Percentiles rank a stretch among this genome's conserved stretches.
phyloP scores from a whole-genome alignment of 2,888 invertebrate genomes.

The Sphaerophoria rueppellii region DNA sequence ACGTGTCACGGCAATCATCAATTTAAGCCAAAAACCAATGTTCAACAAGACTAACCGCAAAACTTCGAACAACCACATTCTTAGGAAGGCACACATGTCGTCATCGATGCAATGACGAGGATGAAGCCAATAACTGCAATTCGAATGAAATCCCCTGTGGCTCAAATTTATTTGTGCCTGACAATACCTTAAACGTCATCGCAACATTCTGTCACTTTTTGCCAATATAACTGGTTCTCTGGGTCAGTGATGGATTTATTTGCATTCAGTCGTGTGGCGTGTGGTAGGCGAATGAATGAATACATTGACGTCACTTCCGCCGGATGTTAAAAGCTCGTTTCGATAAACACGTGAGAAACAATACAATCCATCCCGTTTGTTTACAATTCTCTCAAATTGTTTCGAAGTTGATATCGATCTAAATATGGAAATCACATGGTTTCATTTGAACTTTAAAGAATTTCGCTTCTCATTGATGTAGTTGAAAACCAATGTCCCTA shows the following conservation, averaged over 20 bases:
- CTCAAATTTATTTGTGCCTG: neutral
- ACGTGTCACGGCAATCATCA: neutral
- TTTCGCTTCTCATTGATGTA: neutral
- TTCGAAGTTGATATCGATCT: neutral
- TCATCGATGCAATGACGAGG: constrained; percentile 48
- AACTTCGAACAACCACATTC: constrained; percentile 43
- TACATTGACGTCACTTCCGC: constrained; percentile 59
- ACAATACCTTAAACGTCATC: neutral
- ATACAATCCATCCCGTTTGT: neutral
- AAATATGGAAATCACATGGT: constrained; percentile 27
- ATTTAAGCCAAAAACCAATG: neutral
- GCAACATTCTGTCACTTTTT: constrained; percentile 3
- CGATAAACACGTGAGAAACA: constrained; percentile 25
- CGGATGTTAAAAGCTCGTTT: neutral
- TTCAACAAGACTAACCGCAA: constrained; percentile 55
- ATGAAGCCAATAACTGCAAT: constrained; percentile 53
- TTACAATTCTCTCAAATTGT: neutral
- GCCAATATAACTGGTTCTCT: constrained; percentile 38
- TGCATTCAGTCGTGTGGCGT: neutral
- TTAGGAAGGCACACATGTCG: constrained; percentile 30
- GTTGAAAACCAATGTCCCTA: neutral
- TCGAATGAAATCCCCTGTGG: constrained; percentile 55
- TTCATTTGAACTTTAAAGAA: constrained; percentile 23
- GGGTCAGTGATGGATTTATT: constrained; percentile 43
- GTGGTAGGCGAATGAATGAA: neutral